Base-by-base conservation (phyloP, 2,888 invertebrate species). In the Drosophila parthenogenetica region DNA sequence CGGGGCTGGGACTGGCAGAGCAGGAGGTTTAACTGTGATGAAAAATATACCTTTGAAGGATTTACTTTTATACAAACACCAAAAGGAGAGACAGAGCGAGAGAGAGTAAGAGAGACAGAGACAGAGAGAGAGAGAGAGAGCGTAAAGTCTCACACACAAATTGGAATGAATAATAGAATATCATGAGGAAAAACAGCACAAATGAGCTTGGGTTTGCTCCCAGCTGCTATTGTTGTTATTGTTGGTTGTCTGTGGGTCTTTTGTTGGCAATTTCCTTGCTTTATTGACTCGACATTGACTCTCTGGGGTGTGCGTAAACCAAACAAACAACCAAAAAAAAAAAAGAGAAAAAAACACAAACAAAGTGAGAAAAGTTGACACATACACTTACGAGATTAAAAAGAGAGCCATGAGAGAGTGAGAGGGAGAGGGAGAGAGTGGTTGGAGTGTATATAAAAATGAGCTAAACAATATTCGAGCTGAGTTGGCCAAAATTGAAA, bases 341-440 rank as follows among this genome's bases (percentile, higher is more conserved):
- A 67, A 72, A 49, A 72, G 43, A 65, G 64, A 69, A 67, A 67
- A 72, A 69, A 69, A 35, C 3, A 63, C 59, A 79, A 73, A 69
- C 69, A 69, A 67, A 72, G 75, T 65, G 68, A 69, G 64, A 85
- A 87, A 79, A 79, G 79, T 87, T 84, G 84, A 87, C 88, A 88
- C 83, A 84, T 79, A 82, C 84, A 84, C 88, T 84, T 88, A 84
- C 83, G 73, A 88, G 88, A 84, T 84, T 84, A 84, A 88, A 84
- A 77, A 68, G 29, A 64, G 42, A 54, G 43, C 19, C 43, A 61
- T 22, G 13, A 35, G 45, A 25, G 60, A 59, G 19, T 25, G 32
- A 48, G 50, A 46, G 25, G 7, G 29, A 7, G 29, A 0, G 29
- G 8, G 29, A 8, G 29, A 19, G 19, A 3, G 19, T 3, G 19